Evolutionary conservation across 2,888 invertebrate species (phyloP), one percentile per base, ranked within the genome.

Genomic region (Pterostichus niger): DNA sequence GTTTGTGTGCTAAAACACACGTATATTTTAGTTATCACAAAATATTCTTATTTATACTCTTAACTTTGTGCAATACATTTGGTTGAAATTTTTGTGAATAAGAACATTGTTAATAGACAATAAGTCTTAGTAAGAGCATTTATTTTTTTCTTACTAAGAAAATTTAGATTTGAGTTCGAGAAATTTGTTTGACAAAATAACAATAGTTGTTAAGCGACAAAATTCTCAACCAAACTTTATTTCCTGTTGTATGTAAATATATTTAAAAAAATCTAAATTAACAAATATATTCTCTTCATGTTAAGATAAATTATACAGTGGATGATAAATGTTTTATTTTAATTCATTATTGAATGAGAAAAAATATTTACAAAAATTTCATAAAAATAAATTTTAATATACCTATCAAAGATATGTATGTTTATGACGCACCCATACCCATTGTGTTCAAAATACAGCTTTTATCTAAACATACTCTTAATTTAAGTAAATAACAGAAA

Each of bases 21-120:
- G 24, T 56, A 81, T 82, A 82, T 82, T 82, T 83, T 83, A 83
- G 77, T 77, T 83, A 83, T 83, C 83, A 83, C 83, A 83, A 83
- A 77, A 83, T 83, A 77, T 83, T 68, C 83, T 76, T 79, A 64
- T 54, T 77, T 49, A 46, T 83, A 82, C 82, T 75, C 31, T 82
- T 75, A 82, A 77, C 83, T 68, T 77, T 83, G 83, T 83, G 83
- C 83, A 83, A 83, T 81, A 71, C 59, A 77, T 77, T 77, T 83
- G 82, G 76, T 82, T 82, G 82, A 82, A 31, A 64, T 64, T 76
- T 83, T 83, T 83, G 83, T 68, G 46, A 13, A 77, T 83, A 46
- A 83, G 46, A 82, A 82, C 76, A 46, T 73, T 82, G 54, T 82
- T 44, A 81, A 52, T 81, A 81, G 33, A 44, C 68, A 82, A 75